Base-by-base conservation (phyloP, 2,888 invertebrate genomes). In the Apotomis capreana region DNA sequence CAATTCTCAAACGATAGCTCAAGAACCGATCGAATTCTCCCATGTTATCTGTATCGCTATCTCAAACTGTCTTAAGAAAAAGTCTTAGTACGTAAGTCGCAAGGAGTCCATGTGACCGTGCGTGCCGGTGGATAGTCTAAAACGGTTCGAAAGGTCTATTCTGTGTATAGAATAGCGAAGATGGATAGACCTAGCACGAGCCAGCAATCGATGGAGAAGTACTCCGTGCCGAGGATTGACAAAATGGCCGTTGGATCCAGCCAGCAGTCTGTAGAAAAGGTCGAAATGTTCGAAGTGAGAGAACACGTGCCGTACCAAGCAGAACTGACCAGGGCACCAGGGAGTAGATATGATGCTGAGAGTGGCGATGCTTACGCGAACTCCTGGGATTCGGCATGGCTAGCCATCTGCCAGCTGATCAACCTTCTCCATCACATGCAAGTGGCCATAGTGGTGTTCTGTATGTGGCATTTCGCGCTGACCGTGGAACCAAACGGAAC, bases 261-360 rank as follows among this genome's bases (percentile, higher is more conserved):
- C 74, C 87, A 82, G 73, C 91, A 92, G 75, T 89, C 92, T 0
- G 78, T 89, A 58, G 92, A 92, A 63, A 84, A 85, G 74, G 83
- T 93, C 76, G 93, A 93, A 76, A 87, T 92, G 81, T 92, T 85
- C 74, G 92, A 93, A 78, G 92, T 93, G 2, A 81, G 92, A 54
- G 93, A 93, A 73, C 93, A 93, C 74, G 89, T 93, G 6, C 93
- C 93, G 3, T 92, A 93, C 75, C 91, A 91, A 73, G 91, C 91
- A 0, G 92, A 92, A 70, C 75, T 92, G 58, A 92, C 92, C 0
- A 77, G 89, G 59, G 91, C 91, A 0, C 92, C 93, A 0, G 85
- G 81, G 0, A 81, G 86, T 0, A 26, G 26, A 26, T 92, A 92
- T 62, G 93, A 93, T 69, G 90, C 89, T 71, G 93, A 93, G 57